Percentiles rank a stretch among this genome's conserved stretches.
These are phyloP conservation scores for Percina caprodes DNA, from an alignment of 2,113 vertebrate genomes.

Conservation along the genomic window DNA sequence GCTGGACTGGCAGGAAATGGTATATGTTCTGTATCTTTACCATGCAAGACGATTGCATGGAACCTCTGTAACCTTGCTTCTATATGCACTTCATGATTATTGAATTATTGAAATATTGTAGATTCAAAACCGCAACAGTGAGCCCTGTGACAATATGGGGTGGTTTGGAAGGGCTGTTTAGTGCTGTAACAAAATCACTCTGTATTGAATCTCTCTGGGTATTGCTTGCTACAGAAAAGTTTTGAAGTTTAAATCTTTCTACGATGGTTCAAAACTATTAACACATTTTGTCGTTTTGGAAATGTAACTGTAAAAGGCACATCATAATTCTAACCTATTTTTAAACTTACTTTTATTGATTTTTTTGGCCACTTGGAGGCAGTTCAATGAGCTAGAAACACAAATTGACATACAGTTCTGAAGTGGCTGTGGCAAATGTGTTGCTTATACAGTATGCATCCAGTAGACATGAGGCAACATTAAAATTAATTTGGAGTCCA, in stretches of 20 bases:
- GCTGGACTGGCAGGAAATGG: conserved; percentile 4
- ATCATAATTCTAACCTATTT: neutral
- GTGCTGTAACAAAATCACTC: neutral
- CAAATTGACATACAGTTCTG: neutral
- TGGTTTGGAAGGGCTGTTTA: neutral
- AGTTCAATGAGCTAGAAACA: neutral
- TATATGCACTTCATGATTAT: neutral
- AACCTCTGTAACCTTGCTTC: neutral
- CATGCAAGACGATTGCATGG: neutral
- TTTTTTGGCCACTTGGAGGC: neutral
- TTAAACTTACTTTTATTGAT: neutral
- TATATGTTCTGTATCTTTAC: conserved; percentile 18
- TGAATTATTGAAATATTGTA: neutral
- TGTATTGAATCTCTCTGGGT: neutral
- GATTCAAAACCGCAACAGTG: neutral
- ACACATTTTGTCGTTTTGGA: neutral
- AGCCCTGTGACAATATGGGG: neutral
- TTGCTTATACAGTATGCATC: neutral
- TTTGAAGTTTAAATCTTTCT: neutral
- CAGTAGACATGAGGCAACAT: neutral
- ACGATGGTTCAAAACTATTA: neutral
- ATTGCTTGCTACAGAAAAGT: neutral
- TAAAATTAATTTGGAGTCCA: neutral
- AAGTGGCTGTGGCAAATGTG: neutral
- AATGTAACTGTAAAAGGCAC: neutral